Evolutionary conservation across 2,888 invertebrate genomes (phyloP), one percentile per base, ranked within the genome.

Genomic region (Heliconius hortense): DNA sequence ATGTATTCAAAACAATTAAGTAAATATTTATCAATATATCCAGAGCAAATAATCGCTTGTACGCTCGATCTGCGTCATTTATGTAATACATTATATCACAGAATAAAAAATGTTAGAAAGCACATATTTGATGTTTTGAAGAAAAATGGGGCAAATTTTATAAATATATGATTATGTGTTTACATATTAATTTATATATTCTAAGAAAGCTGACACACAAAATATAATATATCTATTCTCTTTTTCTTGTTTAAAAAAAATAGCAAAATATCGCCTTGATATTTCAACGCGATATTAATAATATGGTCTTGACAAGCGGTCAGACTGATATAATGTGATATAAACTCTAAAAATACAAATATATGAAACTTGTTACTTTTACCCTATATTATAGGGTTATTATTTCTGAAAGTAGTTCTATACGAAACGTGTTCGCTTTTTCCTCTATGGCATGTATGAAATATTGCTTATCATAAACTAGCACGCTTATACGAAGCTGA

Each of bases 381-480:
- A 4, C 35, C 10, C 21, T n/a, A 31, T 0, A 35, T 35, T 35
- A 35, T 35, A 35, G 35, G 35, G 35, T 35, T n/a, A 11, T 28
- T n/a, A 28, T 53, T 53, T 53, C 11, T 28, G 3, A 53, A 68
- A 67, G 15, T 15, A 26, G 0, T 28, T 21, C 1, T 26, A 28
- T 28, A n/a, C 24, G 39, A 39, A 26, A 26, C 26, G 13, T 63
- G 18, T 31, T 39, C 31, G 13, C 11, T 28, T 53, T 59, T 53
- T 21, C n/a, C 13, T 71, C 35, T 75, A 59, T 71, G 48, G 24
- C 35, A 18, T 66, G 80, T 80, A 87, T 91, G 88, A 91, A 91
- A 92, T 93, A 90, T 91, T 92, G 92, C 93, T 85, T 89, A 90
- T 90, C 90, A 89, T 88, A 89, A 90, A 86, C 86, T 80, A 83